Evolutionary conservation across 2,888 invertebrate species (phyloP).

Genomic region (Caenorhabditis japonica): DNA sequence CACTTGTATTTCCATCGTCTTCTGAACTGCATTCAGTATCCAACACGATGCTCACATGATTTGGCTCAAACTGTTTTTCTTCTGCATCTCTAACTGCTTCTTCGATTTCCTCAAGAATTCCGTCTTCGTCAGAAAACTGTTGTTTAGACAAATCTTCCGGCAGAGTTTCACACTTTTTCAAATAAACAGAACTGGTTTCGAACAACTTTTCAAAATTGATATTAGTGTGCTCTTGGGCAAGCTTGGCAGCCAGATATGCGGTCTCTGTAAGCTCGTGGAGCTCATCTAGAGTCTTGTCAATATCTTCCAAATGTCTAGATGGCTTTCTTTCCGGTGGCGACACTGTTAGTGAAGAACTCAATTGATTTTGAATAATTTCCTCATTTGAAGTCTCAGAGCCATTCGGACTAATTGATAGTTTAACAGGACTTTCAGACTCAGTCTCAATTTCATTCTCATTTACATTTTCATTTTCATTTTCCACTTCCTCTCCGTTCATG

Average conservation of each 20-base stretch:
- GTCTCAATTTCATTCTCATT: too few species aligned
- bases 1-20: constrained; percentile 17
- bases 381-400: constrained; percentile 20
- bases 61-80: constrained; percentile 35
- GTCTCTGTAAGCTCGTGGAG: constrained; percentile 33
- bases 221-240: constrained; percentile 17
- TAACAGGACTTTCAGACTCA: neutral
- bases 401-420: neutral
- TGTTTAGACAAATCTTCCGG: constrained; percentile 31
- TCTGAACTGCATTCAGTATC: constrained; percentile 53
- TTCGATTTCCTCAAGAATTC: constrained; percentile 42
- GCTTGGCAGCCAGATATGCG: constrained; percentile 32
- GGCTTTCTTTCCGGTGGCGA: constrained; percentile 20
- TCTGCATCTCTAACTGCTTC: constrained; percentile 53
- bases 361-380: neutral
- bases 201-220: constrained; percentile 32
- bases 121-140: constrained; percentile 44
- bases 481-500: neutral
- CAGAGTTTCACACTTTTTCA: constrained; percentile 43
- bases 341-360: neutral
- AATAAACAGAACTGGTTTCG: constrained; percentile 15
- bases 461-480: neutral
- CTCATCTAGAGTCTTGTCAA: constrained; percentile 43
- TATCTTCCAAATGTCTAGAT: constrained; percentile 36
- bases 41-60: constrained; percentile 31